These are phyloP conservation scores for Clupea harengus DNA, from an alignment of 2,113 vertebrate species.

Conservation along the genomic window DNA sequence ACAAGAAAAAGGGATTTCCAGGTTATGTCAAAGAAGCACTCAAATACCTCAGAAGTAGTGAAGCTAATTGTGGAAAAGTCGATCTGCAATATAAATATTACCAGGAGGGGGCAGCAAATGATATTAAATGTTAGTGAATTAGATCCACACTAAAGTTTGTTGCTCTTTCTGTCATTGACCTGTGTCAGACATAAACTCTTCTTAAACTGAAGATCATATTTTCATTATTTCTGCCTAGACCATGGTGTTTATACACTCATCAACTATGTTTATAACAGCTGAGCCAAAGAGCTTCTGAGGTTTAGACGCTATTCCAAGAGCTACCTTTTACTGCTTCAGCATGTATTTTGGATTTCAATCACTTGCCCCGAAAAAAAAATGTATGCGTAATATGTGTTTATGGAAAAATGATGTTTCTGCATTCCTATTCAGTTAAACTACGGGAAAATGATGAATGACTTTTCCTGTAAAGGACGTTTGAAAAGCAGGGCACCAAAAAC, in stretches of 20 bases:
- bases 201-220: not conserved
- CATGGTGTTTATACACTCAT: not conserved
- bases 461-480: constrained; percentile 8
- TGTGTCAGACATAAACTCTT: not conserved
- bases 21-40: not conserved
- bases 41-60: not conserved
- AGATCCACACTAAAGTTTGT: not conserved
- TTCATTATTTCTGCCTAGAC: constrained; percentile 5
- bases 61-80: not conserved
- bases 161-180: not conserved
- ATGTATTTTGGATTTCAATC: not conserved
- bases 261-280: not conserved
- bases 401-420: not conserved
- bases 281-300: constrained; percentile 9
- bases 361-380: not conserved
- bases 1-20: not conserved
- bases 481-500: constrained; percentile 8
- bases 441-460: not conserved
- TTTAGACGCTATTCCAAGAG: constrained; percentile 12
- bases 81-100: not conserved
- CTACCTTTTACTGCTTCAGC: not conserved
- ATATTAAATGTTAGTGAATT: not conserved
- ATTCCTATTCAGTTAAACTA: not conserved
- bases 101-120: not conserved
- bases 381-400: constrained; percentile 3